Evolutionary conservation across 2,797 vertebrate species (phyloP), one percentile per base, ranked within the genome.

Genomic region (Florisuga fusca): DNA sequence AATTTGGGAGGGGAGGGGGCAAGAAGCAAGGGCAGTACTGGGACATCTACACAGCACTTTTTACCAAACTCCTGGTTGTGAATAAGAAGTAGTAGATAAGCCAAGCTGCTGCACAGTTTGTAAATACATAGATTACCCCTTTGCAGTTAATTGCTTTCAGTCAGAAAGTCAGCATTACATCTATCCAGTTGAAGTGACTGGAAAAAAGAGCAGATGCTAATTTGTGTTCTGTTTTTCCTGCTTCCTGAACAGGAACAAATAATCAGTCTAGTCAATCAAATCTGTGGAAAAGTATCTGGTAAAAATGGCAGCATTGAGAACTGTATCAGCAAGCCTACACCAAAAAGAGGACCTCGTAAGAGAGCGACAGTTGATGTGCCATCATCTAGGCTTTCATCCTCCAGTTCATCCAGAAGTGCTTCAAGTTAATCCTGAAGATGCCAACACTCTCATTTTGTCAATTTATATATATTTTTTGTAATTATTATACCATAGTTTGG

Each of bases 281-380:
- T 99, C 97, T 99, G 99, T 84, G 99, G 99, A 78, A 99, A 99
- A 96, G 99, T 98, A 92, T 97, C 98, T 95, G 97, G 98, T 88
- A 99, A 99, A 97, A 98, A 97, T 7, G 96, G 97, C 92, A 98
- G 98, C 97, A 97, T 98, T 94, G 99, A 98, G 97, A 98, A 98
- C 91, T 98, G 98, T 97, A 96, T 98, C 95, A 97, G 97, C 97
- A 99, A 99, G 98, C 97, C 98, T 68, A 98, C 99, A 95, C 98
- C 98, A 98, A 99, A 99, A 98, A 99, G 99, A 93, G 99, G 99
- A 61, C 99, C 99, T 94, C 98, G 99, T 38, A 99, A 99, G 97
- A 98, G 99, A 93, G 98, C 99, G 5, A 99, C 99, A 2, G 98
- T 99, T 72, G 99, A 99, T 95, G 98, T 99, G 97, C 99, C 98